Conservation (phyloP, 1,140 invertebrate species). For the Heliconius hewitsoni region DNA sequence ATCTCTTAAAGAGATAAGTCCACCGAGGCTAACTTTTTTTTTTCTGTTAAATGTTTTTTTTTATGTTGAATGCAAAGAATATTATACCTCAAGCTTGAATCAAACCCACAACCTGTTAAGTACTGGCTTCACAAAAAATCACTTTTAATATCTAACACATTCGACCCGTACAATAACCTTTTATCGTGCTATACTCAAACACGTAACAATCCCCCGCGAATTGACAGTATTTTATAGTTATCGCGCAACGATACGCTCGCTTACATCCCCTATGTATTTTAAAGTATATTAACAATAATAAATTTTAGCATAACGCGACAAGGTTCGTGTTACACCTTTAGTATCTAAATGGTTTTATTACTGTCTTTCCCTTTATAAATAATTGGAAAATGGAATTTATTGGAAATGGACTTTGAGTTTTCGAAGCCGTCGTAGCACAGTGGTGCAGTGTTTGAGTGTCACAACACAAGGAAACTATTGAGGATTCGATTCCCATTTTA, state of each 20-base stretch:
- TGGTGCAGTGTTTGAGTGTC: too few species aligned
- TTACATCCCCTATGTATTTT: slow-evolving; percentile 1
- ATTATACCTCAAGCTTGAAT: too few species aligned
- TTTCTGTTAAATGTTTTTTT: too few species aligned
- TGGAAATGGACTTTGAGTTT: background rate
- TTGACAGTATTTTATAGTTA: slow-evolving; percentile 1
- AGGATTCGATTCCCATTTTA: too few species aligned
- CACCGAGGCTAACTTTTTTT: too few species aligned
- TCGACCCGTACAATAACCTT: background rate
- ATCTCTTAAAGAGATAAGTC: too few species aligned
- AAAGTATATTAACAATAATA: slow-evolving; percentile 7
- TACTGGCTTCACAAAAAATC: background rate
- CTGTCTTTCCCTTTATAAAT: background rate
- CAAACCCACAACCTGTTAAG: too few species aligned
- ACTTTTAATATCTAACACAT: background rate
- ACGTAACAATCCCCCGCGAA: background rate
- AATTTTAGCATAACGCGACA: background rate
- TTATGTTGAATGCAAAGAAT: too few species aligned
- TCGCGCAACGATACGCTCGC: background rate
- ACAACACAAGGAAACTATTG: too few species aligned
- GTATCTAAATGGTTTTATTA: background rate
- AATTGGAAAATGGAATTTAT: background rate
- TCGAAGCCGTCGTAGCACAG: background rate
- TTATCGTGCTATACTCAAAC: background rate
- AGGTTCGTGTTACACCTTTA: background rate